Conservation (phyloP, 2,888 invertebrate genomes). For the Pristionchus arcanus region DNA sequence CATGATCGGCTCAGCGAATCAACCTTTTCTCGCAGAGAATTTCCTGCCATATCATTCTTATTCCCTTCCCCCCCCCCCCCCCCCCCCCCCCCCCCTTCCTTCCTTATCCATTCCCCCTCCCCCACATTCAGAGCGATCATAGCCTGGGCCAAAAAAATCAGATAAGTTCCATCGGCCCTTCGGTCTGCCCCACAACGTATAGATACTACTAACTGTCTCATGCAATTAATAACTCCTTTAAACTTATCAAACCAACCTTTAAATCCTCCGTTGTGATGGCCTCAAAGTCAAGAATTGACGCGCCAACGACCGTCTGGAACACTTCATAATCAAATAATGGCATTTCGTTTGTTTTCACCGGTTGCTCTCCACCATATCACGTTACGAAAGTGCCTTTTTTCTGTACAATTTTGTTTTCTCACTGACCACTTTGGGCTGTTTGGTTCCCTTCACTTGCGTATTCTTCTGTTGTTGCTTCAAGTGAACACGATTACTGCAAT, state of each 20-base stretch:
- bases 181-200: no score
- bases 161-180: no score
- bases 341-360: neutral
- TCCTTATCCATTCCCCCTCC: no score
- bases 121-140: no score
- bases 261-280: conserved; percentile 78
- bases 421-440: conserved; percentile 63
- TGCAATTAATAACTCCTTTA: neutral
- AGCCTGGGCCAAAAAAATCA: no score
- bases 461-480: neutral
- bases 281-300: conserved; percentile 78
- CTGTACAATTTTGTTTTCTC: neutral
- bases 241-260: conserved; percentile 81
- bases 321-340: neutral
- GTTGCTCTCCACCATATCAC: neutral
- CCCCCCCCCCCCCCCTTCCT: no score
- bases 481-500: neutral
- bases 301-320: conserved; percentile 75
- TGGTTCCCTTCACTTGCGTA: neutral
- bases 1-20: conserved; percentile 84
- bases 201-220: no score
- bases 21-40: no score
- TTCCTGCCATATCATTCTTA: no score
- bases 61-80: conserved; percentile 84
- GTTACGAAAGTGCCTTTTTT: neutral